Evolutionary conservation across 2,797 vertebrate species (phyloP), one percentile per base, ranked within the genome.

Genomic region (Xyrichtys novacula): DNA sequence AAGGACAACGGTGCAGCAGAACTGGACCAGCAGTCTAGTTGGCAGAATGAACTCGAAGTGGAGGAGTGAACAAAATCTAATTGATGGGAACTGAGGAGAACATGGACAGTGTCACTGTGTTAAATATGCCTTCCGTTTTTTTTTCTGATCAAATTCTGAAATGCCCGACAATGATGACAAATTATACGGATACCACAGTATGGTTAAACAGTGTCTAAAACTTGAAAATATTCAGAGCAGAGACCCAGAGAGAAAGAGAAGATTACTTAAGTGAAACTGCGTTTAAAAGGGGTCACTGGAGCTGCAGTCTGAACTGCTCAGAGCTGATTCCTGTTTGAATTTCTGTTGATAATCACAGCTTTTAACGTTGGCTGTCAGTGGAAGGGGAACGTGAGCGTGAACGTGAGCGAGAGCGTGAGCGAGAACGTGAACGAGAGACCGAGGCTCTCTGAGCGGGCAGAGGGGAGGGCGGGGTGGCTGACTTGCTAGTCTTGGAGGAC

Each of bases 341-440:
- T 62, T 23, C 43, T 6, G 4, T 34, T 25, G 14, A 36, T 5
- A 3, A 43, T 40, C 22, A 1, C 20, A 22, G 25, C 12, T 14
- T 20, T 96, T 94, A 98, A 87, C 96, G 96, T 88, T 96, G 96
- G 90, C 96, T 97, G 86, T 97, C 96, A 48, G 94, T 94, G 55
- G 97, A 97, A 3, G 70, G 92, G 38, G 96, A 97, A 28, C 94
- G 86, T 40, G 96, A 97, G 32, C 94, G 86, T 10, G 90, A 90
- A 0, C 77, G 55, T 1, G 88, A 88, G 0, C 85, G 82, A 0
- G 86, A 88, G 0, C 78, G 78, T 0, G 90, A 90, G 0, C 84
- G 81, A 0, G 89, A 90, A 0, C 77, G 81, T 0, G 90, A 92
- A 0, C 85, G 95, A 88, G 76, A 95, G 83, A 85, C 83, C 73